Conservation (phyloP, 2,888 invertebrate species). For the Labia minor region DNA sequence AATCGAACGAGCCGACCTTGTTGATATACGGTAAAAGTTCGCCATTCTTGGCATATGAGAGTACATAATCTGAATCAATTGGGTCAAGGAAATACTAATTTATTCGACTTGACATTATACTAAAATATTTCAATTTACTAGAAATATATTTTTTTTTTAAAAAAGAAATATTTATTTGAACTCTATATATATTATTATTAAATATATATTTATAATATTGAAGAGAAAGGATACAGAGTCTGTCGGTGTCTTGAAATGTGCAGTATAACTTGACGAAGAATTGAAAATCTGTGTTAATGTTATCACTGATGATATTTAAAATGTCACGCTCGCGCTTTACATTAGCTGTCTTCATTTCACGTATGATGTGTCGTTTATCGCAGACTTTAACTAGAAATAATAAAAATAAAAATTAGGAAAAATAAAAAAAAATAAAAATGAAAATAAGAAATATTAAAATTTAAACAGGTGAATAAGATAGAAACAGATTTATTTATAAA, state of each 20-base stretch:
- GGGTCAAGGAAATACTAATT: constrained; percentile 24
- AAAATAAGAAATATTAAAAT: too few species aligned
- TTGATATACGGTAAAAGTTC: constrained; percentile 87
- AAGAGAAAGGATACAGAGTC: constrained; percentile 53
- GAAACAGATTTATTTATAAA: too few species aligned
- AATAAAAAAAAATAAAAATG: background rate
- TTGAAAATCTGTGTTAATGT: constrained; percentile 47
- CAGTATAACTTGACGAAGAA: constrained; percentile 90
- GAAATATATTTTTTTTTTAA: too few species aligned
- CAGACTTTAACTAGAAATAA: constrained; percentile 79
- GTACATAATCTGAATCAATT: constrained; percentile 63
- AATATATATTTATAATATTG: background rate
- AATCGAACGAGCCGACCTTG: constrained; percentile 79
- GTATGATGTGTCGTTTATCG: constrained; percentile 84
- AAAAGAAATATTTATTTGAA: too few species aligned
- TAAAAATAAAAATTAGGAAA: background rate
- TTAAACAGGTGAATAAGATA: too few species aligned
- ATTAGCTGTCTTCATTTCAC: constrained; percentile 86
- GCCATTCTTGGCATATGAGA: constrained; percentile 89
- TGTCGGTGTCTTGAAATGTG: constrained; percentile 89
- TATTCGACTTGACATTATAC: background rate
- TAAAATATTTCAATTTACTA: background rate
- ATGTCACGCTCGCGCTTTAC: constrained; percentile 91
- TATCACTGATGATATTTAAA: constrained; percentile 66
- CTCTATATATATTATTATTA: too few species aligned